Evolutionary conservation across 1,140 invertebrate species (phyloP), one percentile per base, ranked within the genome.

Genomic region (Geopemphigus sp.): DNA sequence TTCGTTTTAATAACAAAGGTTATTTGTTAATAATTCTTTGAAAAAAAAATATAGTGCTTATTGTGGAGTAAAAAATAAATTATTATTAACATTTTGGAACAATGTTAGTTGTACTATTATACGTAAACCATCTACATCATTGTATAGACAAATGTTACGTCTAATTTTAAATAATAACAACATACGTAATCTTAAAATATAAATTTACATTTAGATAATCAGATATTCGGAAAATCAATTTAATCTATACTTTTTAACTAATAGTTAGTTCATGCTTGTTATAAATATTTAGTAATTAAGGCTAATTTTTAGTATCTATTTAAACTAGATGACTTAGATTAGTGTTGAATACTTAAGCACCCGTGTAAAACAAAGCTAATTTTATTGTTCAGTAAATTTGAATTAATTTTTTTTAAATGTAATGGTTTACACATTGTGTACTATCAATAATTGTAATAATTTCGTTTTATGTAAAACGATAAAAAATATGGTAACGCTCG

Each of bases 1-100:
- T 76, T 59, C 11, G 8, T 15, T 57, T 57, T 59, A 39, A 73
- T 73, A 57, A 73, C n/a, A 39, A 5, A 74, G 47, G 24, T 72
- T 54, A 54, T 72, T 72, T 72, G 59, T 72, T 54, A 29, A 72
- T 72, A 72, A 72, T 54, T 72, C 17, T 14, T 12, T 29, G 3
- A 32, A 29, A 66, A 0, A 54, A 5, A 22, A 32, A 72, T 10
- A 12, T n/a, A n/a, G n/a, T 26, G 14, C 14, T 26, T 26, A 68
- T 68, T 24, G 22, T 68, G 5, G 14, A 64, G 29, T 56, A 50
- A 12, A 63, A 54, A 54, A 54, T 19, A 19, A n/a, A 54, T 8
- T 19, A 54, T 54, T 54, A n/a, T 54, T 50, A 5, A 50, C 5
- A 12, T 8, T 50, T 50, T 6, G 12, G 11, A 50, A 50, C 11